Evolutionary conservation across 2,113 vertebrate species (phyloP).

Genomic region (Penelope pileata): DNA sequence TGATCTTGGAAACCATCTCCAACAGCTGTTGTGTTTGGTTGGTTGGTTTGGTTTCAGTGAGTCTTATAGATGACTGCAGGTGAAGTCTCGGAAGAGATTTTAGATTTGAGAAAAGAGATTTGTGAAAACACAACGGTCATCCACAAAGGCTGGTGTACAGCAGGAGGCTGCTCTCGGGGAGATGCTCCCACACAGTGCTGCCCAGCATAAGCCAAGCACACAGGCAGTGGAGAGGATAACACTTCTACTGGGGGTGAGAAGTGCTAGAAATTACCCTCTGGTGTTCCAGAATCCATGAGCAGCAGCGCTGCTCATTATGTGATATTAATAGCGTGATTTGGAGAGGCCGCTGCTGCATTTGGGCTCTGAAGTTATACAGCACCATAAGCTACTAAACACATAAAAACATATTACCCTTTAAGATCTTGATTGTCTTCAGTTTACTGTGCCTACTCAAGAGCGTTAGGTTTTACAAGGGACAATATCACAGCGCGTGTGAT

Average conservation of each 20-base stretch:
- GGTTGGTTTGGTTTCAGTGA: neutral
- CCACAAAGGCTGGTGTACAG: neutral
- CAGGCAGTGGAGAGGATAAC: neutral
- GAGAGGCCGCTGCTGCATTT: neutral
- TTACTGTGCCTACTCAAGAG: conserved; percentile 28
- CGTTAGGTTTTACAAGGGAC: conserved; percentile 10
- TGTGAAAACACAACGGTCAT: neutral
- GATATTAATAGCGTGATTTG: neutral
- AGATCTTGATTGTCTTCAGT: conserved; percentile 3
- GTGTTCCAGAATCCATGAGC: neutral
- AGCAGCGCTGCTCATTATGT: neutral
- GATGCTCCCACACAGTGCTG: neutral
- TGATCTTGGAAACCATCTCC: neutral
- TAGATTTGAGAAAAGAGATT: too few relatives aligned
- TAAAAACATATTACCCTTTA: conserved; percentile 12
- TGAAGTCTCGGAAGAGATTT: conserved; percentile 4
- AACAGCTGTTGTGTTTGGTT: neutral
- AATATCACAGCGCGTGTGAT: neutral
- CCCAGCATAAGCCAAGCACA: neutral
- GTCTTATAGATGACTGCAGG: neutral
- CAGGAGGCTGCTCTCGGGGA: conserved; percentile 15
- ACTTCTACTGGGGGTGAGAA: neutral
- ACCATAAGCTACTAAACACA: neutral
- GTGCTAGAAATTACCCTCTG: neutral
- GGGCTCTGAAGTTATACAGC: conserved; percentile 10